phyloP scores from a whole-genome alignment of 2,797 vertebrate species.

The Rhyacichthys aspro region DNA sequence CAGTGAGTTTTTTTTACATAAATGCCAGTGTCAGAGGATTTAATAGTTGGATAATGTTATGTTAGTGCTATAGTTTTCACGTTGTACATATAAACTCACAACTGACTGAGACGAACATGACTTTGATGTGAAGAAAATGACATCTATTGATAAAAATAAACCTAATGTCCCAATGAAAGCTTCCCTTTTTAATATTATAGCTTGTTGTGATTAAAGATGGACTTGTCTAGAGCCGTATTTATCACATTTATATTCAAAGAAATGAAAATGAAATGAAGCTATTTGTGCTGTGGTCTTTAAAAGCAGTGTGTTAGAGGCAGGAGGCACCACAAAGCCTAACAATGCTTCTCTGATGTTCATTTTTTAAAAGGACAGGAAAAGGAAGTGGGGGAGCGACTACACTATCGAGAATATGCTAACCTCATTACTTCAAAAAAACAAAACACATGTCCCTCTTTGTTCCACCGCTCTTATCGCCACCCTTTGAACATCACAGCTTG shows the following conservation, averaged over 20 bases:
- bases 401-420: conserved; percentile 47
- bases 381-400: conserved; percentile 27
- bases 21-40: no score
- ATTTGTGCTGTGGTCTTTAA: conserved; percentile 55
- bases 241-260: conserved; percentile 41
- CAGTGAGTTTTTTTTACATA: no score
- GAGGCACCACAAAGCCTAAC: conserved; percentile 20
- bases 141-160: no score
- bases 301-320: conserved; percentile 33
- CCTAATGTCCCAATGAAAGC: conserved; percentile 1
- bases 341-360: conserved; percentile 56
- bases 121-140: no score
- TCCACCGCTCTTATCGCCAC: conserved; percentile 42
- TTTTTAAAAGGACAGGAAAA: conserved; percentile 36
- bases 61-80: no score
- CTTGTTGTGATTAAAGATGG: conserved; percentile 37
- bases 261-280: conserved; percentile 42
- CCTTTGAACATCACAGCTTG: conserved; percentile 70
- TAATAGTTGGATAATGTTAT: no score
- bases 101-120: no score
- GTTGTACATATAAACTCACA: no score
- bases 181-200: conserved; percentile 14
- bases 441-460: conserved; percentile 54
- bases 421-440: conserved; percentile 52
- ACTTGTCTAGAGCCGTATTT: conserved; percentile 35